phyloP scores from a whole-genome alignment of 1,140 invertebrate genomes.

The Lepidurus couesii region DNA sequence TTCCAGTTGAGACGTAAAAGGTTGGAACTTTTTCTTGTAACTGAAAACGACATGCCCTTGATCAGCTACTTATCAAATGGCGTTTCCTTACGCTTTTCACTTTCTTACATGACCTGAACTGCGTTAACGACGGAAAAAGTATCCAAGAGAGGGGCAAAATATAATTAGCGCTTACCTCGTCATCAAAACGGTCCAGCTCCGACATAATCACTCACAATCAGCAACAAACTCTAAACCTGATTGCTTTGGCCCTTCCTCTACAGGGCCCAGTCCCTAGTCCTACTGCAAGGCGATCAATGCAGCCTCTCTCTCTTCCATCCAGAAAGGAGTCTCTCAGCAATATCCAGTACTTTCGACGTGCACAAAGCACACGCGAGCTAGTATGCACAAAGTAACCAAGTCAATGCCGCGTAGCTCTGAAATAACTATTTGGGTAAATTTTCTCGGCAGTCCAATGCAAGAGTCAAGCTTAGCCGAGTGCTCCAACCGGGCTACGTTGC shows the following conservation, averaged over 20 bases:
- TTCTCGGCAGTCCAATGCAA: no score
- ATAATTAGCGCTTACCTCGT: background rate
- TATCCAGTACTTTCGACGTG: background rate
- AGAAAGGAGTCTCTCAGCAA: constrained; percentile 18
- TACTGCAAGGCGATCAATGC: constrained; percentile 17
- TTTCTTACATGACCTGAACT: no score
- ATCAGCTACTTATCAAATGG: no score
- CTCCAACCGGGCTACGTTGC: no score
- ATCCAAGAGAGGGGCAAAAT: background rate
- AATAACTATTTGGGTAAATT: background rate
- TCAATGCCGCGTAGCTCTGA: background rate
- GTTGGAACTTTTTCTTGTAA: no score
- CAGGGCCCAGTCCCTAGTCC: constrained; percentile 20
- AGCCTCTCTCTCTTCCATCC: constrained; percentile 20
- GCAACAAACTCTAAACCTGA: constrained; percentile 2
- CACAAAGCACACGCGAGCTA: constrained; percentile 2
- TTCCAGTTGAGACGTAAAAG: no score
- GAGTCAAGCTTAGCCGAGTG: no score
- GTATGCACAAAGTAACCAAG: background rate
- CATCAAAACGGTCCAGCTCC: constrained; percentile 4
- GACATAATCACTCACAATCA: constrained; percentile 19
- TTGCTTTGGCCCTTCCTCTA: constrained; percentile 5
- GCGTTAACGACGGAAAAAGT: background rate
- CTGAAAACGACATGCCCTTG: no score
- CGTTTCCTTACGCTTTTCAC: no score